Conservation (phyloP, 2,888 invertebrate species). For the Brenthis ino region DNA sequence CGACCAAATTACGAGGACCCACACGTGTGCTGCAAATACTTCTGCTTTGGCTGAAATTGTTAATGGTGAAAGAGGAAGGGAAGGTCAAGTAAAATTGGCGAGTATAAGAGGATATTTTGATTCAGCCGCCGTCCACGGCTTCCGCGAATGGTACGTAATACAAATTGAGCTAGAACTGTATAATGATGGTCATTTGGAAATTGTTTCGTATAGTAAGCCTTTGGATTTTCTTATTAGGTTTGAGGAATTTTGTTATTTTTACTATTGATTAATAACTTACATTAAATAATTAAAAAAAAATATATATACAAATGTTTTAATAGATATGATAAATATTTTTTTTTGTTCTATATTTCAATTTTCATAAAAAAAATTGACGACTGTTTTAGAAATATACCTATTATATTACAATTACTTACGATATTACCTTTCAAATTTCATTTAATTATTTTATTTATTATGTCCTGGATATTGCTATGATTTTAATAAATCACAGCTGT, state of each 20-base stretch:
- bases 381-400: too few species aligned
- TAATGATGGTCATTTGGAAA: constrained; percentile 41
- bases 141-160: constrained; percentile 70
- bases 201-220: constrained; percentile 31
- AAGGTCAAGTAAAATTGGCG: constrained; percentile 34
- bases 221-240: constrained; percentile 13
- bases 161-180: constrained; percentile 45
- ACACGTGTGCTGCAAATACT: constrained; percentile 22
- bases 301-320: too few species aligned
- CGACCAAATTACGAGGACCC: constrained; percentile 41
- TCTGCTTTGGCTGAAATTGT: constrained; percentile 21
- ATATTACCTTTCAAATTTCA: too few species aligned
- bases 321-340: too few species aligned
- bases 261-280: too few species aligned
- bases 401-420: too few species aligned
- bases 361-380: too few species aligned
- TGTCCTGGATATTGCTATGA: too few species aligned
- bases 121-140: constrained; percentile 70
- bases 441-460: too few species aligned
- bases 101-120: constrained; percentile 71
- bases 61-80: constrained; percentile 33
- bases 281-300: too few species aligned
- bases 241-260: not conserved
- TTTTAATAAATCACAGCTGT: too few species aligned
- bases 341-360: too few species aligned